A percentile compares a stretch with the other conserved stretches of the same genome.
These are phyloP conservation scores for Pelagia noctiluca DNA, from an alignment of 30 jellyfish, hydroid and myxozoan species.

Conservation along the genomic window DNA sequence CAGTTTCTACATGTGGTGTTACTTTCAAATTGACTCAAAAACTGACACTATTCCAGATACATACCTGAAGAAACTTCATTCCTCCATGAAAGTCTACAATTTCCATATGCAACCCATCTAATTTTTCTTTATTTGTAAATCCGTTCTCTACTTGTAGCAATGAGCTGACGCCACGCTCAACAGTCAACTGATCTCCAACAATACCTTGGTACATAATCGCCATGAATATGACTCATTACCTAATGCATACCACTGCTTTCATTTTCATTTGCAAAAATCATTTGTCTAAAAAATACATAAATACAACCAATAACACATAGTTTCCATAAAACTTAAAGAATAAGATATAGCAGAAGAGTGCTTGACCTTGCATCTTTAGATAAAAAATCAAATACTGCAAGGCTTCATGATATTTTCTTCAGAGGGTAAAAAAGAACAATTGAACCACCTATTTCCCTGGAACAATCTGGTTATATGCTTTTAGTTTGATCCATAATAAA, in stretches of 20 bases:
- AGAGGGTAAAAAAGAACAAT: neutral
- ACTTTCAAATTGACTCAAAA: neutral
- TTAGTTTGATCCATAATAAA: neutral
- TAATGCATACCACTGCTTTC: neutral
- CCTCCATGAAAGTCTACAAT: slow-evolving; percentile 39
- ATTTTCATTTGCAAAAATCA: neutral
- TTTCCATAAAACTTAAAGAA: neutral
- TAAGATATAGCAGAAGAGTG: neutral
- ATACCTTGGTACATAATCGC: slow-evolving; percentile 13
- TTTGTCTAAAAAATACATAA: neutral
- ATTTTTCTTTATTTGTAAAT: slow-evolving; percentile 17
- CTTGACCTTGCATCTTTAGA: slow-evolving; percentile 1
- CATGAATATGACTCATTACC: too few species aligned
- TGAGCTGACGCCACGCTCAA: slow-evolving; percentile 19
- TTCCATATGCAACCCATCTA: slow-evolving; percentile 40
- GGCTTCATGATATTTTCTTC: neutral
- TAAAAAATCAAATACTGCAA: neutral
- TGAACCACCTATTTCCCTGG: slow-evolving; percentile 5
- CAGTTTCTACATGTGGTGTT: neutral
- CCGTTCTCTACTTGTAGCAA: slow-evolving; percentile 39
- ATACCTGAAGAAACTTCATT: slow-evolving; percentile 36
- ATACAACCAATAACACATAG: neutral
- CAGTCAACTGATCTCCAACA: slow-evolving; percentile 52
- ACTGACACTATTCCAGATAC: neutral
- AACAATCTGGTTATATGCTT: slow-evolving; percentile 2